Percentiles rank a stretch among this genome's conserved stretches.
Evolutionary conservation across 1,140 invertebrate genomes (phyloP).

Genomic region (Tetragonula clypearis): DNA sequence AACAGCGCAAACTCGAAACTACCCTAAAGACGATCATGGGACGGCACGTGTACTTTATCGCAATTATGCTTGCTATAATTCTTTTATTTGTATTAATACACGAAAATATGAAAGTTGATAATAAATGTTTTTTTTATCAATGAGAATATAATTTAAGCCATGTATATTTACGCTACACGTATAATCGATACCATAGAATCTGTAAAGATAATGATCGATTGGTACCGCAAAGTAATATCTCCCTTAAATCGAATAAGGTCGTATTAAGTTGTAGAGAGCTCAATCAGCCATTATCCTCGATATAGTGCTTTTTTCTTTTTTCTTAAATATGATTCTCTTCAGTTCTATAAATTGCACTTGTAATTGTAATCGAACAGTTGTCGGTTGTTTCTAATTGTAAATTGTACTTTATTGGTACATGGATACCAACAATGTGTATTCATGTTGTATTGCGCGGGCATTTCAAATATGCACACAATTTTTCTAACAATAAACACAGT

Average conservation of each 20-base stretch:
- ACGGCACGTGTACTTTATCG: neutral
- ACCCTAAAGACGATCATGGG: slow-evolving; percentile 28
- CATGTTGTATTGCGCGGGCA: slow-evolving; percentile 1
- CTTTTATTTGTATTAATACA: neutral
- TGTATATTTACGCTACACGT: neutral
- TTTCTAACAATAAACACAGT: neutral
- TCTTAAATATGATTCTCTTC: neutral
- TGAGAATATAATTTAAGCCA: neutral
- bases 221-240: slow-evolving; percentile 34
- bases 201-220: slow-evolving; percentile 59
- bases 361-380: neutral
- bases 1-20: slow-evolving; percentile 40
- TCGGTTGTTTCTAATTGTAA: neutral
- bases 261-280: slow-evolving; percentile 50
- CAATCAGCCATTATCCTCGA: slow-evolving; percentile 55
- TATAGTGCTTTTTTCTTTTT: slow-evolving; percentile 23
- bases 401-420: neutral
- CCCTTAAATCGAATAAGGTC: slow-evolving; percentile 31
- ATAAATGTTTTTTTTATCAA: neutral
- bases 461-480: slow-evolving; percentile 19
- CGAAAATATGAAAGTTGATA: neutral
- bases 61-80: neutral
- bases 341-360: neutral
- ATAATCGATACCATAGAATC: neutral
- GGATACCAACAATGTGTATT: neutral